These are phyloP conservation scores for Clunio marinus DNA, from an alignment of 2,888 invertebrate genomes.

Conservation along the genomic window DNA sequence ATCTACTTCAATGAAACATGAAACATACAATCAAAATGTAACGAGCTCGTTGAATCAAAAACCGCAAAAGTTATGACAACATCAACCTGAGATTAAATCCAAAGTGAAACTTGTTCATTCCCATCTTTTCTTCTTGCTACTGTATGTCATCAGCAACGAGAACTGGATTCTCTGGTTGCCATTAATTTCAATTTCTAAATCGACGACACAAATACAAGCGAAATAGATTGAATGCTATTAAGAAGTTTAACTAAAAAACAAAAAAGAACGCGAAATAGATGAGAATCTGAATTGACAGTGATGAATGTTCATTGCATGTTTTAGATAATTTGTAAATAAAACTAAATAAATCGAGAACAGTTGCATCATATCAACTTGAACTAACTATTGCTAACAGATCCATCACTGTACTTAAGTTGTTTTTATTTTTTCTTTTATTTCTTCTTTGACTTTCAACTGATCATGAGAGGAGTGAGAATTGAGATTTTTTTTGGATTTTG, in stretches of 20 bases:
- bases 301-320: too few species aligned
- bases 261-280: too few species aligned
- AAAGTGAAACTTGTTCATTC: background rate
- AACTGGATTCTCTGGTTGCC: background rate
- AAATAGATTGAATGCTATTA: too few species aligned
- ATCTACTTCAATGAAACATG: background rate
- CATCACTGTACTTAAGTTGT: conserved; percentile 15
- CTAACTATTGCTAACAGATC: background rate
- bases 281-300: conserved; percentile 14
- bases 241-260: too few species aligned
- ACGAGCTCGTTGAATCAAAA: background rate
- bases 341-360: background rate
- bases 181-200: conserved; percentile 5
- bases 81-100: background rate
- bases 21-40: background rate
- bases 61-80: too few species aligned
- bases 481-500: background rate
- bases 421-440: conserved; percentile 18
- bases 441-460: conserved; percentile 33
- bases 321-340: too few species aligned
- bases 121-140: background rate
- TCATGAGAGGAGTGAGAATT: conserved; percentile 23
- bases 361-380: background rate
- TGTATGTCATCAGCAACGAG: background rate
- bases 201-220: background rate